phyloP scores from a whole-genome alignment of 2,797 vertebrate genomes.

The Apodemus agrarius region DNA sequence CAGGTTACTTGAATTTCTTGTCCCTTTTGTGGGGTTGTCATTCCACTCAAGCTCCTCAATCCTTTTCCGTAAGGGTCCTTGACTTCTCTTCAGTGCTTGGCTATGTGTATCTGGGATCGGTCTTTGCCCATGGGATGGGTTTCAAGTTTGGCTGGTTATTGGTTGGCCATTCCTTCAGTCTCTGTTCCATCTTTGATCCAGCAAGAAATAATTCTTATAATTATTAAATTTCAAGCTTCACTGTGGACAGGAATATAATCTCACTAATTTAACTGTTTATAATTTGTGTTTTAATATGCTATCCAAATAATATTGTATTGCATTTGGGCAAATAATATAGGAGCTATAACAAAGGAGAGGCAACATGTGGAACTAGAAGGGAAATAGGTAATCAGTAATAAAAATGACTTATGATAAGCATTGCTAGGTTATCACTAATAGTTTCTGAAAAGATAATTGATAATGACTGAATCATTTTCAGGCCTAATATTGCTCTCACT shows the following conservation, averaged over 20 bases:
- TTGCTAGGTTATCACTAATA: background rate
- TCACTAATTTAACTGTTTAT: background rate
- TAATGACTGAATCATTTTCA: background rate
- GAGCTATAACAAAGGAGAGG: background rate
- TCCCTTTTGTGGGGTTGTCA: background rate
- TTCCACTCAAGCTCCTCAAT: background rate
- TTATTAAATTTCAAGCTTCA: background rate
- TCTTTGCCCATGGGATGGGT: background rate
- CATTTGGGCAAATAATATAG: background rate
- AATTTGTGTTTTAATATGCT: background rate
- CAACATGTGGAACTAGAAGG: background rate
- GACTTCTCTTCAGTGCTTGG: too few species aligned
- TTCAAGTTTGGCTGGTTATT: background rate
- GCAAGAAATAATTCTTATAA: background rate
- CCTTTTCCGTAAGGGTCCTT: background rate
- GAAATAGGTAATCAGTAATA: background rate
- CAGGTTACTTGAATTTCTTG: background rate
- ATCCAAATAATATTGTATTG: background rate
- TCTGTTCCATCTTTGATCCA: background rate
- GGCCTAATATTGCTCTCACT: background rate
- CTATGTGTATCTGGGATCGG: background rate
- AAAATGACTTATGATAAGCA: background rate
- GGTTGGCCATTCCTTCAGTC: background rate
- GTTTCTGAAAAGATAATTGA: conserved; percentile 12
- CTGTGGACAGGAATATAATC: background rate